Base-by-base conservation (phyloP, 2,797 vertebrate species). In the Sebastes oblongus region DNA sequence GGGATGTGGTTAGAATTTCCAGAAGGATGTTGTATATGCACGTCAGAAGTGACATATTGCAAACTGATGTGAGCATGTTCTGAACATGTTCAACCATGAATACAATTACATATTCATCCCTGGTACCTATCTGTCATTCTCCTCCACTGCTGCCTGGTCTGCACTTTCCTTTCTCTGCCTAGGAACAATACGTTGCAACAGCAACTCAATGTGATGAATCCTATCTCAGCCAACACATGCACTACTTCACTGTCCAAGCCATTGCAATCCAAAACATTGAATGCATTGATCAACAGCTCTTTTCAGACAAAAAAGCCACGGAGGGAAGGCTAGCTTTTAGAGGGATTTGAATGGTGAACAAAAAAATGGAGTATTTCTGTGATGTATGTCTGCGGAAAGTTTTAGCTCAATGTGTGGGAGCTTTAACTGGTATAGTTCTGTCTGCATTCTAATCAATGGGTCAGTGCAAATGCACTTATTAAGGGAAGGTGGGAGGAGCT, bases 181-280 rank as follows among this genome's bases (percentile, higher is more conserved):
- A 65, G 55, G 74, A 93, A 93, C 86, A 86, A 89, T 92, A 78
- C 70, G 78, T 89, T 90, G 82, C 81, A 86, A 74, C 80, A 69
- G 87, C 82, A 85, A 66, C 84, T 84, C 85, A 32, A 30, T 76
- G 75, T 59, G 80, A 86, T 91, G 86, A 92, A 92, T 93, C 80
- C 80, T 93, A 92, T 94, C 93, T 92, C 78, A 27, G 64, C 27
- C 22, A 92, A 56, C 91, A 94, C 86, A 90, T 66, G 46, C 69
- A 30, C 74, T 67, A 56, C 85, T 87, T 77, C 62, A 58, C 86
- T 75, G 83, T 83, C 91, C 80, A 79, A 66, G 60, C 73, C 64
- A 71, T 27, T 27, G 66, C 83, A 78, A 69, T 79, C 62, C 77
- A 69, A 66, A 78, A 77, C 64, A 68, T 4, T 78, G 46, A 36